A percentile compares a stretch with the other conserved stretches of the same genome.
Evolutionary conservation across 2,113 vertebrate genomes (phyloP).

Genomic region (Sciurus niger): DNA sequence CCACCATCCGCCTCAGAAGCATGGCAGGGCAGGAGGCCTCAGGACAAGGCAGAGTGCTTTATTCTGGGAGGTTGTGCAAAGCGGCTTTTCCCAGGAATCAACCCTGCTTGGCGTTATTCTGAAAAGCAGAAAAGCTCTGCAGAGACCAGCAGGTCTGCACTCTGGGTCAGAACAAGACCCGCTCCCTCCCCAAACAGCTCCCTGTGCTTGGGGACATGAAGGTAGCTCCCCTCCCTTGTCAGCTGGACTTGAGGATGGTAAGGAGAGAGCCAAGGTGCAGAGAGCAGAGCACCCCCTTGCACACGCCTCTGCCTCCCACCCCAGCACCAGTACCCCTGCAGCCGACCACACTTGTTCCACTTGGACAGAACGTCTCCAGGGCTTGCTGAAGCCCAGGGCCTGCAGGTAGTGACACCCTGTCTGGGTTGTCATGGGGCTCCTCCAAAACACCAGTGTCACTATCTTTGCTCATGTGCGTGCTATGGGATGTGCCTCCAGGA

Average conservation of each 20-base stretch:
- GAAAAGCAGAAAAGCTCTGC: neutral
- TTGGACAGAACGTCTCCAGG: too few species aligned
- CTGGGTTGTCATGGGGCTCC: too few species aligned
- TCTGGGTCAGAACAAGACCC: neutral
- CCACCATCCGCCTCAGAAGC: neutral
- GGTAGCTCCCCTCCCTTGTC: neutral
- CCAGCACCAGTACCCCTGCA: too few species aligned
- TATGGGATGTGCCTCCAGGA: rapidly evolving
- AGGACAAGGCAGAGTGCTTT: too few species aligned
- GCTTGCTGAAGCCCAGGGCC: too few species aligned
- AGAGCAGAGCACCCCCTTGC: too few species aligned
- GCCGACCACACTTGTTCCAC: too few species aligned
- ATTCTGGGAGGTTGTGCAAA: neutral
- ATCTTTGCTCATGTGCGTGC: rapidly evolving
- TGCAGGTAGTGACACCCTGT: too few species aligned
- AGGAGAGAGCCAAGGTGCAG: too few species aligned
- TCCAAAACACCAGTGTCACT: rapidly evolving
- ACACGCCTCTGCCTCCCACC: too few species aligned
- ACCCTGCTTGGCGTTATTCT: neutral
- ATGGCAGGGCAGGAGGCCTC: neutral
- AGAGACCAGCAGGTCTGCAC: too few species aligned
- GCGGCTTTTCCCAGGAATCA: neutral
- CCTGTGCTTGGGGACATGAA: neutral
- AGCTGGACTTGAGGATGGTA: too few species aligned
- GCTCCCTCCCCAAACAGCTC: neutral